Base-by-base conservation (phyloP, 2,888 invertebrate genomes). In the Blomia tropicalis region DNA sequence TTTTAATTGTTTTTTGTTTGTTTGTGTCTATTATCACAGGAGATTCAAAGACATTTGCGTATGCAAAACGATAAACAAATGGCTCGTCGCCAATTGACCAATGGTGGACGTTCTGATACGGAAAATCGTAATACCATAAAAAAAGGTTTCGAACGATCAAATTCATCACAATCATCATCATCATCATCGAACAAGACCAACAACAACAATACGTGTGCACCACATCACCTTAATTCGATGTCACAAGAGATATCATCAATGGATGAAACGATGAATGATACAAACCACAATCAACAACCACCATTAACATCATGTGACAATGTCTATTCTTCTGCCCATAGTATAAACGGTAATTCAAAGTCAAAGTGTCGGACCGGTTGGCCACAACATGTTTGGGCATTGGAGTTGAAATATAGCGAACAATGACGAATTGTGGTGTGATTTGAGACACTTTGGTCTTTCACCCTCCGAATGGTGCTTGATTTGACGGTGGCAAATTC, bases 321-420 rank as follows among this genome's bases (percentile, higher is more conserved):
- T n/a, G n/a, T n/a, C n/a, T n/a, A n/a, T n/a, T 43, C 44, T 11
- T 19, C 44, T 11, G 5, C n/a, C 17, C 7, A 17, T 17, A 11
- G 30, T n/a, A 2, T 43, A 14, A 60, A 53, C 30, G 30, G n/a
- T 22, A 53, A 25, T 51, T 11, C 60, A 31, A 60, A 19, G 17
- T 41, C 25, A 58, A 89, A 88, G 74, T 90, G 90, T 0, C 81
- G 93, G 63, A 93, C 93, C 0, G 93, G 93, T 17, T 93, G 93
- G 93, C 93, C 92, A 0, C 91, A 93, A 71, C 88, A 90, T 74
- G 92, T 92, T 67, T 93, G 93, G 92, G 92, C 91, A 0, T 77
- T 88, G 43, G 78, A 77, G 67, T 72, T 78, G 14, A 76, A 76
- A 66, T 32, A 62, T 30, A 71, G 70, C 30, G 67, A 67, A 29